These are phyloP conservation scores for Hemibagrus wyckioides DNA, from an alignment of 2,113 vertebrate species.

Conservation along the genomic window DNA sequence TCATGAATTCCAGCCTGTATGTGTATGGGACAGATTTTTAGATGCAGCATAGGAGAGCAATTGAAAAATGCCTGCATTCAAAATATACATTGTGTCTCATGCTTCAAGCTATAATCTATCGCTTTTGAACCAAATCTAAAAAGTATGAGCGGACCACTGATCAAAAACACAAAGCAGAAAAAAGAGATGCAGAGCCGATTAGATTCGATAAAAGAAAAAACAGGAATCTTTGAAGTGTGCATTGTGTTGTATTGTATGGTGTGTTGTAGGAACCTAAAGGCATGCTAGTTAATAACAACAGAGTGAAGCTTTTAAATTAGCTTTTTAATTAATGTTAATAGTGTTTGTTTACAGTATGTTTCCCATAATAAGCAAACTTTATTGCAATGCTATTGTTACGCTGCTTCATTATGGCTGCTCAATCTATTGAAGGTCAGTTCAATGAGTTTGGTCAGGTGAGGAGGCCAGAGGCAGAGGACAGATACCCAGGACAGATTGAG, in stretches of 20 bases:
- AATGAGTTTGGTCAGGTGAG: constrained; percentile 15
- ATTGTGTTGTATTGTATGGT: not conserved
- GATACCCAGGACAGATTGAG: constrained; percentile 42
- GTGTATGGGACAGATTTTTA: not conserved
- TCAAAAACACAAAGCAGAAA: not conserved
- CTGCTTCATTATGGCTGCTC: constrained; percentile 52
- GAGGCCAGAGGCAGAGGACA: constrained; percentile 28
- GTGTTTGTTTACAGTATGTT: constrained; percentile 47
- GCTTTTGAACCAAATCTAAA: not conserved
- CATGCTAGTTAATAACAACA: constrained; percentile 44
- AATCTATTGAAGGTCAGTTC: constrained; percentile 48
- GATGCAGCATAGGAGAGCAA: not conserved
- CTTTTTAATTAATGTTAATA: constrained; percentile 48
- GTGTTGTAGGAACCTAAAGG: constrained; percentile 29
- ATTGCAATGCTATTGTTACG: constrained; percentile 42
- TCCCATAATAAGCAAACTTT: constrained; percentile 42
- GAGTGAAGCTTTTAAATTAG: constrained; percentile 22
- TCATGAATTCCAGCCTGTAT: not conserved
- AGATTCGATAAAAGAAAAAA: not conserved
- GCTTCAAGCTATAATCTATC: not conserved
- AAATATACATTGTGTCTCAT: not conserved
- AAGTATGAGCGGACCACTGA: not conserved
- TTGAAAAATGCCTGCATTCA: not conserved
- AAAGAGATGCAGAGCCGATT: constrained; percentile 6
- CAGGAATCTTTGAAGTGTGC: constrained; percentile 35